Conservation (phyloP, 2,888 invertebrate genomes). For the Lomographa bimaculata region DNA sequence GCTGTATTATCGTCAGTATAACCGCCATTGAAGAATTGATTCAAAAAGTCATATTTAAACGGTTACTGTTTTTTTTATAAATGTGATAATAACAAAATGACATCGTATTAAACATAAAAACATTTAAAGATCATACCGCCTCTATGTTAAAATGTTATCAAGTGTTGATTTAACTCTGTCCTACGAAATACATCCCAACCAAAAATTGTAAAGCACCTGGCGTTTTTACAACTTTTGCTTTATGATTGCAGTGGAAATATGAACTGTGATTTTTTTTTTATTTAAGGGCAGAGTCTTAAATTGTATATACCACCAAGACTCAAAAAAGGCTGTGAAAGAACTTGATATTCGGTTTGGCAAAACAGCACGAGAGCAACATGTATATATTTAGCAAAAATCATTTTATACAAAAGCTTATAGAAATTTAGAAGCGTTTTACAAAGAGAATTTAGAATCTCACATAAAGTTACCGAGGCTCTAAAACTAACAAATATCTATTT, state of each 20-base stretch:
- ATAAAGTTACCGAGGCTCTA: background rate
- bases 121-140: constrained; percentile 41
- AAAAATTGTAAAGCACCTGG: constrained; percentile 1
- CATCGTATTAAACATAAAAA: constrained; percentile 15
- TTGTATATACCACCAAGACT: constrained; percentile 69
- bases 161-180: constrained; percentile 53
- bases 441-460: constrained; percentile 8
- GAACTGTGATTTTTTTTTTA: constrained; percentile 21
- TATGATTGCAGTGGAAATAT: too few species aligned
- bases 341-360: constrained; percentile 66
- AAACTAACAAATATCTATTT: constrained; percentile 8
- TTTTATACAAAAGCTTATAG: too few species aligned
- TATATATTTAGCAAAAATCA: background rate
- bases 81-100: constrained; percentile 22
- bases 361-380: constrained; percentile 3
- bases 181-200: constrained; percentile 27
- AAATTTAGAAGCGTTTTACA: too few species aligned
- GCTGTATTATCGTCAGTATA: background rate
- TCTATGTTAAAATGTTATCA: constrained; percentile 48
- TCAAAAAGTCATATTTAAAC: constrained; percentile 41
- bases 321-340: constrained; percentile 78
- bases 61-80: constrained; percentile 11
- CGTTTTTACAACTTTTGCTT: too few species aligned
- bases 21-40: constrained; percentile 6
- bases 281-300: constrained; percentile 54